phyloP scores from a whole-genome alignment of 2,888 invertebrate species.

The Tachina grossa region DNA sequence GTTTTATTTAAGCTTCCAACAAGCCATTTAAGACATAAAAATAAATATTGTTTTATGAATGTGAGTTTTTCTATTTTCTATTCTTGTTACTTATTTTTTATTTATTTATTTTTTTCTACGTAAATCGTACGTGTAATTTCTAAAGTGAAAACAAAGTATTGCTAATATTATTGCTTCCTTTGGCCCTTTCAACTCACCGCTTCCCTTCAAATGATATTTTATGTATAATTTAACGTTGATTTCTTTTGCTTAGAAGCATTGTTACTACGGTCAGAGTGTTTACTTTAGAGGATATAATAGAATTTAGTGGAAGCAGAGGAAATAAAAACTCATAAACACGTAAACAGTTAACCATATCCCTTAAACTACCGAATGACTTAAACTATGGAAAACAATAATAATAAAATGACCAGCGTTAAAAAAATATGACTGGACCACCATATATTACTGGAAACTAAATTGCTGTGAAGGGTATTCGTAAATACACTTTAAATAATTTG shows the following conservation, averaged over 20 bases:
- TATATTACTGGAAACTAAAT: conserved; percentile 18
- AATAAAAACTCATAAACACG: conserved; percentile 54
- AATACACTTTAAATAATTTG: conserved; percentile 19
- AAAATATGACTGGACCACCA: conserved; percentile 38
- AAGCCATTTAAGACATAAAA: conserved; percentile 62
- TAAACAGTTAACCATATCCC: conserved; percentile 61
- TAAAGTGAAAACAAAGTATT: conserved; percentile 61
- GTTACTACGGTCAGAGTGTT: neutral
- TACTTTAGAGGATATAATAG: conserved; percentile 3
- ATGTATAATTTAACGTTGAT: conserved; percentile 11
- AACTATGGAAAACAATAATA: neutral
- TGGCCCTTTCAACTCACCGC: neutral
- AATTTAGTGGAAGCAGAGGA: neutral
- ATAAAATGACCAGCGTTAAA: conserved; percentile 8
- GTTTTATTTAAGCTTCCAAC: conserved; percentile 19
- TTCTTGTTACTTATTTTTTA: neutral
- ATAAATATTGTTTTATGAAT: conserved; percentile 60
- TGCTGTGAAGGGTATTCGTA: neutral
- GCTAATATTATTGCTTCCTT: conserved; percentile 15
- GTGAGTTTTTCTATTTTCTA: neutral
- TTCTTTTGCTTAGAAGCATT: conserved; percentile 20
- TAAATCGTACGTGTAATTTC: conserved; percentile 58
- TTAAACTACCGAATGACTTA: conserved; percentile 40
- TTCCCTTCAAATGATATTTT: conserved; percentile 22
- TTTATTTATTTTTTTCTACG: neutral